Evolutionary conservation across 2,888 invertebrate species (phyloP), one percentile per base, ranked within the genome.

Genomic region (Phymatocera aterrima): DNA sequence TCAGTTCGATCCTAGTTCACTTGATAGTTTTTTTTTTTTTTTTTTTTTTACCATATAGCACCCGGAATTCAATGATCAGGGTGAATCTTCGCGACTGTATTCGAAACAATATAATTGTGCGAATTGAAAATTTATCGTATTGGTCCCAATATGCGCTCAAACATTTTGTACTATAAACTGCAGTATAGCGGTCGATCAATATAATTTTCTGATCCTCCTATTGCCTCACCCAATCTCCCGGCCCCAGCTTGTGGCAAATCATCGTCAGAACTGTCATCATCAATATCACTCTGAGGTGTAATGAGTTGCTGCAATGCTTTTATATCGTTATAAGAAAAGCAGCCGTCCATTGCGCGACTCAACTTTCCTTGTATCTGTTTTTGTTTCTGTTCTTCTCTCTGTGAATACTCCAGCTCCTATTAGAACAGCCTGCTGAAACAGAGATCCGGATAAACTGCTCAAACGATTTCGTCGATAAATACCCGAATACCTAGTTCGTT

Each of bases 251-350:
- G 90, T 21, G 86, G 83, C 68, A 89, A 81, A 82, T 88, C 87
- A 34, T 88, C 87, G 37, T 86, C 86, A 0, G 89, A 88, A 77
- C 90, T 88, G 31, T 85, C 88, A 80, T 84, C 85, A 8, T 87
- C 86, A 8, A 57, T 54, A 3, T 86, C 83, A 8, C n/a, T n/a
- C n/a, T 89, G 87, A 3, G 86, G 84, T 18, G 75, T 74, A 31
- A 90, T 80, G 78, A 90, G 85, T 78, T 86, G 78, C 77, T 88
- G 87, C 21, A 90, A 80, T 6, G 87, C 87, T 79, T 89, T 87
- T 43, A 90, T 81, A 68, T 90, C 86, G 21, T 84, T 81, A 61
- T 79, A 84, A 65, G 83, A 83, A 12, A 90, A 88, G 79, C 80
- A 82, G 64, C 86, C 84, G 24, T 86, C 88, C 90, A 90, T 89